Base-by-base conservation (phyloP, 2,797 vertebrate genomes). In the Phrynocephalus vlangalii region DNA sequence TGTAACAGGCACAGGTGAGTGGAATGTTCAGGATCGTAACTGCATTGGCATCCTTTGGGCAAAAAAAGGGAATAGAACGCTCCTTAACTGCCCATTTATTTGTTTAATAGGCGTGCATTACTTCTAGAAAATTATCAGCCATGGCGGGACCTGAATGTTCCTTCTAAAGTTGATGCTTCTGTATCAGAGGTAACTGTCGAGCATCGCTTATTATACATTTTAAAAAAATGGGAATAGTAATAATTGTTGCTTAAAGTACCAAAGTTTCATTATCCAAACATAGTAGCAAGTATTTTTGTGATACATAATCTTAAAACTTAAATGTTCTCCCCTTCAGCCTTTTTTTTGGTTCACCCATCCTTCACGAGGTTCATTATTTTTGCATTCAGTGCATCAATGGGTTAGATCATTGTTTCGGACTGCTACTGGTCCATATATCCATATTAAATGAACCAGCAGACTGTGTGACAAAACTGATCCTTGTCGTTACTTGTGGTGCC, bases 111-210 rank as follows among this genome's bases (percentile, higher is more conserved):
- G 88, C 97, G 97, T 60, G 97, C 97, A 10, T 97, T 99, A 89
- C 97, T 98, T 8, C 96, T 99, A 83, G 98, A 99, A 95, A 99
- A 99, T 96, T 97, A 98, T 90, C 99, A 99, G 93, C 99, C 99
- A 0, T 99, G 99, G 99, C 84, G 99, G 94, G 97, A 98, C 92
- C 95, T 99, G 88, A 98, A 98, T 94, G 97, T 99, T 81, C 95
- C 96, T 83, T 98, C 98, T 8, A 99, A 99, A 83, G 98, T 99
- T 88, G 99, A 99, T 92, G 95, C 98, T 6, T 99, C 98, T 0
- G 91, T 99, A 1, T 97, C 98, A 0, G 98, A 99, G 98, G 99
- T 99, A 96, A 81, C 67, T 94, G 84, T 80, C 90, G 16, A 87
- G 70, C 81, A 88, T 84, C 63, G 82, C 22, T 28, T 56, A 10